Evolutionary conservation across 2,113 vertebrate species (phyloP).

Genomic region (Petrocephalus zakoni): DNA sequence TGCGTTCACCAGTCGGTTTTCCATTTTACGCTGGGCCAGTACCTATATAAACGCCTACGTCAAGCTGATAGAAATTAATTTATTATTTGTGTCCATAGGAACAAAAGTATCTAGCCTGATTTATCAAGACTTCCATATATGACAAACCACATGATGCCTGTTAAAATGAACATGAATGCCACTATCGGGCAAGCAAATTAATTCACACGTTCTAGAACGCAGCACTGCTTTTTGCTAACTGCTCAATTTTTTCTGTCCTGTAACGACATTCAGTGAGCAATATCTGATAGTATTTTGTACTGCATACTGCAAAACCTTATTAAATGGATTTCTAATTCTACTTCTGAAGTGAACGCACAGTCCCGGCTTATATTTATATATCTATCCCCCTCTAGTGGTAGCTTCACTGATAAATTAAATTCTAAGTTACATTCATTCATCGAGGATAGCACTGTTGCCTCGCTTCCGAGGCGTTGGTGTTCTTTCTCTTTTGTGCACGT

Average conservation of each 20-base stretch:
- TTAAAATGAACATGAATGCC: too few relatives aligned
- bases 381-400: neutral
- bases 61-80: too few relatives aligned
- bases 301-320: neutral
- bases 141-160: neutral
- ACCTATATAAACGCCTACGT: neutral
- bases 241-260: neutral
- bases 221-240: neutral
- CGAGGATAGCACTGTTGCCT: neutral
- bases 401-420: neutral
- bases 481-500: neutral
- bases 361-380: neutral
- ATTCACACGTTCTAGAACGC: neutral
- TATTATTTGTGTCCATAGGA: too few relatives aligned
- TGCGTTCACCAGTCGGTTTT: too few relatives aligned
- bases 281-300: neutral
- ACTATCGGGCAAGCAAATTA: neutral
- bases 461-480: neutral
- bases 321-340: neutral
- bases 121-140: neutral
- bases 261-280: neutral
- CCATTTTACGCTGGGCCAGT: neutral
- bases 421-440: neutral
- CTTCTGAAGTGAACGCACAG: neutral
- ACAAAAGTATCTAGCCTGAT: neutral